Evolutionary conservation across 1,140 invertebrate species (phyloP), one percentile per base, ranked within the genome.

Genomic region (Drosophila asahinai): DNA sequence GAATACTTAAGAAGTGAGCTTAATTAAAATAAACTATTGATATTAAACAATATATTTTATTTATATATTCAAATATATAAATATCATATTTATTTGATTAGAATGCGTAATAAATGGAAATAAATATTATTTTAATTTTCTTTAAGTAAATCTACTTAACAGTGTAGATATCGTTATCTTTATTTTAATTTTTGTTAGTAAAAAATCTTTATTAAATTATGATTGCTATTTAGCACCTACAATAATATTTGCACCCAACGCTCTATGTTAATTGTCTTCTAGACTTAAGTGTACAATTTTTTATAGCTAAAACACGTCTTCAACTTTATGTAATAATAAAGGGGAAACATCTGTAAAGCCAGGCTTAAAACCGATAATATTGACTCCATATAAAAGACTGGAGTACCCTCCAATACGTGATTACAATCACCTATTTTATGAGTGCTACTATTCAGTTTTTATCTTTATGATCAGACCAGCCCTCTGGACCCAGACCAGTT

Each of bases 401-500:
- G 3, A 14, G 19, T 25, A 22, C 4, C 6, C 5, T 2, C 5
- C 5, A 11, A 15, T 15, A 15, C 12, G 12, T 33, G 2, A 33
- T 49, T 49, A 49, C 14, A 33, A 49, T 49, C 17, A 22, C 12
- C 11, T 8, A 36, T n/a, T 38, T 36, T 22, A 7, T n/a, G 4
- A 52, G 14, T n/a, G 1, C 0, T 5, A 38, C 33, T 36, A 12
- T 22, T 14, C 1, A 40, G 12, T 42, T 30, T 3, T 8, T 42
- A 47, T 68, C 47, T 60, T 14, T 36, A 52, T 30, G 27, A 55
- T 62, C 43, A 27, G n/a, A 19, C 57, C 68, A 27, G 14, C 27
- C 57, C 68, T 58, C 45, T 38, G 9, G 0, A 9, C 9, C 15
- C n/a, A 68, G 27, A 55, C 67, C 49, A 17, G 67, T 64, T 70